Conservation (phyloP, 2,113 vertebrate genomes). For the Ameiurus melas region DNA sequence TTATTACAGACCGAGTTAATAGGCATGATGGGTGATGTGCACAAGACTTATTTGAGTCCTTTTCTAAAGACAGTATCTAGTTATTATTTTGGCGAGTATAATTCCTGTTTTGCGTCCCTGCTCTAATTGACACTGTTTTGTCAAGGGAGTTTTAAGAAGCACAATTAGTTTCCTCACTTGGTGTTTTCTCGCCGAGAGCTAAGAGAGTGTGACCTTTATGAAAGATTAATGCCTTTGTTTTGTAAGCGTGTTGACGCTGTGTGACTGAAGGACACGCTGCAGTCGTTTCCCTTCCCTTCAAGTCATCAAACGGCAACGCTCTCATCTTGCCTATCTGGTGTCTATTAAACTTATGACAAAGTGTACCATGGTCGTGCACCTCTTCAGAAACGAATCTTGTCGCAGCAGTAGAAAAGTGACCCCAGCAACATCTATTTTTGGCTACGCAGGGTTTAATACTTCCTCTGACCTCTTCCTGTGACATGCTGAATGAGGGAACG, state of each 20-base stretch:
- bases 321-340: not conserved
- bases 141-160: slow-evolving; percentile 19
- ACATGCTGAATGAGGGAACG: not conserved
- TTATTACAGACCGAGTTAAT: not conserved
- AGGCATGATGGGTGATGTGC: not conserved
- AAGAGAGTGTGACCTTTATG: slow-evolving; percentile 47
- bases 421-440: slow-evolving; percentile 22
- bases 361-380: not conserved
- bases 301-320: not conserved
- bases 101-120: slow-evolving; percentile 7
- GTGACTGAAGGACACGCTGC: not conserved
- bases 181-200: slow-evolving; percentile 18
- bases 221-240: slow-evolving; percentile 41
- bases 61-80: not conserved
- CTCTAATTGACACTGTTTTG: slow-evolving; percentile 18
- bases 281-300: not conserved
- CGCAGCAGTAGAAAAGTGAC: slow-evolving; percentile 23
- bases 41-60: not conserved
- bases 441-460: not conserved
- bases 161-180: slow-evolving; percentile 20
- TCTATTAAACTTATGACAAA: not conserved
- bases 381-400: not conserved
- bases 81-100: not conserved
- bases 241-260: not conserved
- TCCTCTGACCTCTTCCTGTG: slow-evolving; percentile 4